A percentile compares a stretch with the other conserved stretches of the same genome.
Conservation (phyloP, 2,113 vertebrate species). For the Talpa occidentalis region DNA sequence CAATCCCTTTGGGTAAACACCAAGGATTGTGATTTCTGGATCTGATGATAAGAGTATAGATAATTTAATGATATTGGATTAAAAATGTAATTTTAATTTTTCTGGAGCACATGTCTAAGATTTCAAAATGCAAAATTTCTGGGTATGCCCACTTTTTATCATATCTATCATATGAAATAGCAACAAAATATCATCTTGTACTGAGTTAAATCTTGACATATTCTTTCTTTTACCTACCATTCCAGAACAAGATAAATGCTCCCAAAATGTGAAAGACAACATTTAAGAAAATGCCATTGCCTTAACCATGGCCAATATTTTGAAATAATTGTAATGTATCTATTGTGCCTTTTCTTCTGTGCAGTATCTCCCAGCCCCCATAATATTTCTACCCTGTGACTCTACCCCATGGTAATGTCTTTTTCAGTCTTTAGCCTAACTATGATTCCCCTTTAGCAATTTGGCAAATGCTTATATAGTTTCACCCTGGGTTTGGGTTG, state of each 20-base stretch:
- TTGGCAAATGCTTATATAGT: background rate
- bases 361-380: background rate
- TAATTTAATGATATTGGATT: background rate
- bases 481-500: background rate
- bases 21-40: background rate
- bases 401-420: background rate
- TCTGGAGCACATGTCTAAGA: background rate
- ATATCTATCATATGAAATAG: background rate
- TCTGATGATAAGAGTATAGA: too few relatives aligned
- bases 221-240: background rate
- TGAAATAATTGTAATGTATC: too few relatives aligned
- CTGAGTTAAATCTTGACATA: background rate
- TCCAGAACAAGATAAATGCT: background rate
- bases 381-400: too few relatives aligned
- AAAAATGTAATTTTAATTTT: background rate
- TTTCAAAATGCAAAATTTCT: conserved; percentile 32
- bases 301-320: background rate
- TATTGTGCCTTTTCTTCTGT: background rate
- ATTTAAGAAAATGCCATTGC: conserved; percentile 13
- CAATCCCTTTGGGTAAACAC: background rate
- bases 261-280: background rate
- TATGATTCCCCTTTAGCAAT: background rate
- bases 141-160: background rate
- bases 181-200: background rate
- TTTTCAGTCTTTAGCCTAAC: background rate